Base-by-base conservation (phyloP, 2,888 invertebrate species). In the Poecilobothrus nobilitatus region DNA sequence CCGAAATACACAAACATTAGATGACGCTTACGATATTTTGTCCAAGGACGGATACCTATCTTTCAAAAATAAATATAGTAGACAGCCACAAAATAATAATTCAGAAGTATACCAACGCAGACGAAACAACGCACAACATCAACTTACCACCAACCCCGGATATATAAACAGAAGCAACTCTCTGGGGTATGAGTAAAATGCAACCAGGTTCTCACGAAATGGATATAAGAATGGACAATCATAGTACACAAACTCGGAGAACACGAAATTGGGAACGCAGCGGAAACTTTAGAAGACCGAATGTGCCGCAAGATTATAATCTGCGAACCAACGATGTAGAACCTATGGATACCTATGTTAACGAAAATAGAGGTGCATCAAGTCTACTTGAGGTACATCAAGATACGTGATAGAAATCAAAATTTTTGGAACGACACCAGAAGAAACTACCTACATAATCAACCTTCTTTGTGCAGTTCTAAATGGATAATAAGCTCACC, bases 361-460 rank as follows among this genome's bases (percentile, higher is more conserved):
- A 20, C 53, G 12, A 22, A 62, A 1, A 66, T 67, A 20, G 68
- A 67, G 18, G 53, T 53, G 27, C 15, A 20, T 62, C 18, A 33
- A 65, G 27, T n/a, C n/a, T n/a, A n/a, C n/a, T n/a, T n/a, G 68
- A 67, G 18, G 53, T 53, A 20, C 15, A 20, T 62, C 18, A 33
- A 65, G 27, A 63, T 22, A 21, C 18, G n/a, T 21, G 15, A n/a
- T 15, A 61, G 62, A 66, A 53, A 6, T 10, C 22, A 15, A 65
- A 66, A 70, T 64, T 69, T 69, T 67, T 65, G 9, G 20, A 8
- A 5, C 10, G 6, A 9, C 33, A n/a, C 18, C 15, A 64, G 21
- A 69, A 66, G 63, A 41, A 41, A 67, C 41, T 69, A 66, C 67
- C 69, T 27, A 68, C 20, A 67, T 68, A 37, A 67, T 69, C 3